These are phyloP conservation scores for Sesamia nonagrioides DNA, from an alignment of 1,140 invertebrate species.

Conservation along the genomic window DNA sequence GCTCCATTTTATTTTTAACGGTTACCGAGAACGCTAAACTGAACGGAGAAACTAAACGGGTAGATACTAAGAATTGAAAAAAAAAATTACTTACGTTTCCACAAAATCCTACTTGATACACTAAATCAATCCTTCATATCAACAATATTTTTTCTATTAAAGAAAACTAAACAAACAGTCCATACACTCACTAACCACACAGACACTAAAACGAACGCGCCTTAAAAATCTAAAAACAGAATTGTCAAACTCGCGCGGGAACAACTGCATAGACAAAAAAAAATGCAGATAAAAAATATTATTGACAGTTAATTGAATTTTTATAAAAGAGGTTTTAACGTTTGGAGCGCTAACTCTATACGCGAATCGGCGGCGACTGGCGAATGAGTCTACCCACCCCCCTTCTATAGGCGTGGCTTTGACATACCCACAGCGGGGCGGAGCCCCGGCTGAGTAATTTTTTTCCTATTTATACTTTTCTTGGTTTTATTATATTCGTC, in stretches of 20 bases:
- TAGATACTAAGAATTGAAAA: too few relatives aligned
- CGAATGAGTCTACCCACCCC: slow-evolving; percentile 64
- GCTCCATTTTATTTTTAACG: neutral
- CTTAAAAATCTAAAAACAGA: slow-evolving; percentile 48
- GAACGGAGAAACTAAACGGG: too few relatives aligned
- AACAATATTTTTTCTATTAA: slow-evolving; percentile 34
- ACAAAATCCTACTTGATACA: slow-evolving; percentile 48
- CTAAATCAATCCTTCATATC: slow-evolving; percentile 53
- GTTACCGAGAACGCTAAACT: neutral
- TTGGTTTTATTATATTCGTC: slow-evolving; percentile 69
- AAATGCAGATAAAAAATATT: slow-evolving; percentile 48
- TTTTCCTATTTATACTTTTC: slow-evolving; percentile 67
- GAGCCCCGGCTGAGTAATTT: slow-evolving; percentile 54
- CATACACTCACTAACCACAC: slow-evolving; percentile 50
- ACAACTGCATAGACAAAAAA: slow-evolving; percentile 1
- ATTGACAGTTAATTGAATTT: slow-evolving; percentile 53
- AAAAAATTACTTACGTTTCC: slow-evolving; percentile 44
- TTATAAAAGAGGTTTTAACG: slow-evolving; percentile 44
- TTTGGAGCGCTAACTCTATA: slow-evolving; percentile 47
- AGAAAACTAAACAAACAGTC: slow-evolving; percentile 39
- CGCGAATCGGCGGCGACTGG: slow-evolving; percentile 74
- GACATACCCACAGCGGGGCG: slow-evolving; percentile 59
- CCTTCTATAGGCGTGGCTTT: slow-evolving; percentile 65
- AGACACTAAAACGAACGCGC: slow-evolving; percentile 48
- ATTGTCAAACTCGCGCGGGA: slow-evolving; percentile 56